Evolutionary conservation across 1,140 invertebrate genomes (phyloP).

Genomic region (Myzus persicae): DNA sequence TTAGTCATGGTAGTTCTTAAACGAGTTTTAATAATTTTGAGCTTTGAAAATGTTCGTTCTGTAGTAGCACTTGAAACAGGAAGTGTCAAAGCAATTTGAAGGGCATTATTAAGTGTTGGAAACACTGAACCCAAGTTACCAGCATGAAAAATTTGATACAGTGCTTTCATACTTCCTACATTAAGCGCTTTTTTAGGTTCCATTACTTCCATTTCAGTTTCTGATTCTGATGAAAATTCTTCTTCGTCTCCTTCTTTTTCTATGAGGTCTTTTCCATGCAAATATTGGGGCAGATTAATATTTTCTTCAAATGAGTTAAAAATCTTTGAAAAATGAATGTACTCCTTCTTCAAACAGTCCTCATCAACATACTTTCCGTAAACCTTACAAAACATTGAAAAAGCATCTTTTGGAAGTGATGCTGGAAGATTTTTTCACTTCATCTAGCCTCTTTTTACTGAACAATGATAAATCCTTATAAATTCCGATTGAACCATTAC

Average conservation of each 20-base stretch:
- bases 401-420: constrained; percentile 4
- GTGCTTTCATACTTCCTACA: constrained; percentile 9
- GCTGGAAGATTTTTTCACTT: constrained; percentile 10
- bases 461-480: constrained; percentile 13
- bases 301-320: constrained; percentile 17
- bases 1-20: background rate
- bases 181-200: background rate
- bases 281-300: constrained; percentile 23
- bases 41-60: background rate
- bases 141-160: background rate
- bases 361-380: background rate
- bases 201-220: background rate
- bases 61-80: background rate
- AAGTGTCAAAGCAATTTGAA: constrained; percentile 1
- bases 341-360: background rate
- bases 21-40: constrained; percentile 11
- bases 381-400: constrained; percentile 2
- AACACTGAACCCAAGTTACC: constrained; percentile 30
- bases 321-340: constrained; percentile 8
- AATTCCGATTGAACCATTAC: background rate
- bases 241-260: background rate
- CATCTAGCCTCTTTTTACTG: background rate
- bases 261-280: background rate
- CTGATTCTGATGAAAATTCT: constrained; percentile 17
- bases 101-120: constrained; percentile 26